Percentiles rank a stretch among this genome's conserved stretches.
phyloP scores from a whole-genome alignment of 1,140 invertebrate species.

The Drosophila parabipectinata region DNA sequence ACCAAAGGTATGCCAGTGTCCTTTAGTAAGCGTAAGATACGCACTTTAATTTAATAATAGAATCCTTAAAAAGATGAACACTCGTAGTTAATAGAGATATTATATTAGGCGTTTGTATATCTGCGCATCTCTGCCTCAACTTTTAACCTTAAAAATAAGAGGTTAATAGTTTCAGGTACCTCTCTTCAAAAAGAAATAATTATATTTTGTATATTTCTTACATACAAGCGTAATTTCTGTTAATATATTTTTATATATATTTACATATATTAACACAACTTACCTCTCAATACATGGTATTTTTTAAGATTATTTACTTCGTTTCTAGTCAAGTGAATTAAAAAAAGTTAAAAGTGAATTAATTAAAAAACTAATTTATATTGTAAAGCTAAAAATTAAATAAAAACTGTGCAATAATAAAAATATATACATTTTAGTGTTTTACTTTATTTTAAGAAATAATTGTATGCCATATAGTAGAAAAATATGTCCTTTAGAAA shows the following conservation, averaged over 20 bases:
- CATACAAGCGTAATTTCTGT: constrained; percentile 42
- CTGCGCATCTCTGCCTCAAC: constrained; percentile 20
- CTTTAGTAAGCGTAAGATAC: constrained; percentile 57
- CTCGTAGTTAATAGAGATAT: constrained; percentile 33
- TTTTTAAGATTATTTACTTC: constrained; percentile 42
- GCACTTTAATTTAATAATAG: constrained; percentile 40
- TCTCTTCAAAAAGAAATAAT: constrained; percentile 37
- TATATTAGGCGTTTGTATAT: constrained; percentile 39
- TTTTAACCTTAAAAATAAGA: background rate
- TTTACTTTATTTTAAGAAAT: constrained; percentile 11
- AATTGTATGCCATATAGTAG: no score
- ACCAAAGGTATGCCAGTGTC: constrained; percentile 86
- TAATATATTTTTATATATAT: constrained; percentile 44
- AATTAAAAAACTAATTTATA: constrained; percentile 40
- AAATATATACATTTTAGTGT: constrained; percentile 24
- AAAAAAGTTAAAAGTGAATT: constrained; percentile 39
- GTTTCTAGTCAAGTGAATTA: constrained; percentile 33
- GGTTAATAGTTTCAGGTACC: constrained; percentile 8
- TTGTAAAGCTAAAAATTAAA: constrained; percentile 35
- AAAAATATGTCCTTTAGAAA: background rate
- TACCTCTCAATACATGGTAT: constrained; percentile 37
- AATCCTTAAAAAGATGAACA: constrained; percentile 27
- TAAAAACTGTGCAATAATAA: constrained; percentile 67
- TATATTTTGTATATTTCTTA: constrained; percentile 50
- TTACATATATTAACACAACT: constrained; percentile 51